Evolutionary conservation across 2,797 vertebrate species (phyloP).

Genomic region (Pantherophis alleghaniensis): DNA sequence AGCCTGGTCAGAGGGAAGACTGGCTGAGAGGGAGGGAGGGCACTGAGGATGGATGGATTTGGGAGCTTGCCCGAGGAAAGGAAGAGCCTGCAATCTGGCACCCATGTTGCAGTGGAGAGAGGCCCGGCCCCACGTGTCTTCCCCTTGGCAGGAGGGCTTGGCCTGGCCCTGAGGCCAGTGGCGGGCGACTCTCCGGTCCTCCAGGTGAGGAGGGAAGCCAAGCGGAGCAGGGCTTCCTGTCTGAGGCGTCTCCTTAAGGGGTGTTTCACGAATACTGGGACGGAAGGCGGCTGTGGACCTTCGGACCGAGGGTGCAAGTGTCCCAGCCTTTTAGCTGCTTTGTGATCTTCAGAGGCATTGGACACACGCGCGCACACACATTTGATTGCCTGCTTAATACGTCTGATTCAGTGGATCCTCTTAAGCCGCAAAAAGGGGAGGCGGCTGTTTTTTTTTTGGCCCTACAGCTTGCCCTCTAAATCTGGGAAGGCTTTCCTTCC

Average conservation of each 20-base stretch:
- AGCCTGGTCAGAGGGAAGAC: background rate
- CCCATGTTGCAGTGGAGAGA: background rate
- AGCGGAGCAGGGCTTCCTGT: background rate
- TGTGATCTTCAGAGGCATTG: too few relatives aligned
- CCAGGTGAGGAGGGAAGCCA: background rate
- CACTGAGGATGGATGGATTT: background rate
- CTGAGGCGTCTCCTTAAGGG: background rate
- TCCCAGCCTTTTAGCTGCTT: background rate
- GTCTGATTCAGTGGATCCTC: background rate
- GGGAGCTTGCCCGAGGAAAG: background rate
- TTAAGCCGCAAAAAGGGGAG: background rate
- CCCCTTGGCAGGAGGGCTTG: background rate
- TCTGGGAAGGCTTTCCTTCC: rapidly evolving
- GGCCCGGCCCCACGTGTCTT: background rate
- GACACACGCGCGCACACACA: rapidly evolving
- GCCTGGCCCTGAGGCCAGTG: background rate
- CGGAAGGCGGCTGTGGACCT: background rate
- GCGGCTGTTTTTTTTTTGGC: too few relatives aligned
- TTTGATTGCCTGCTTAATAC: background rate
- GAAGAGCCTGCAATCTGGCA: background rate
- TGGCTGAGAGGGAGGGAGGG: rapidly evolving
- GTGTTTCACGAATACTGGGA: background rate
- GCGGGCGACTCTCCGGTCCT: rapidly evolving
- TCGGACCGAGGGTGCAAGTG: background rate
- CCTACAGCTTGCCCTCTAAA: background rate